A percentile compares a stretch with the other conserved stretches of the same genome.
Evolutionary conservation across 2,888 invertebrate species (phyloP).

Genomic region (Sphecodes monilicornis): DNA sequence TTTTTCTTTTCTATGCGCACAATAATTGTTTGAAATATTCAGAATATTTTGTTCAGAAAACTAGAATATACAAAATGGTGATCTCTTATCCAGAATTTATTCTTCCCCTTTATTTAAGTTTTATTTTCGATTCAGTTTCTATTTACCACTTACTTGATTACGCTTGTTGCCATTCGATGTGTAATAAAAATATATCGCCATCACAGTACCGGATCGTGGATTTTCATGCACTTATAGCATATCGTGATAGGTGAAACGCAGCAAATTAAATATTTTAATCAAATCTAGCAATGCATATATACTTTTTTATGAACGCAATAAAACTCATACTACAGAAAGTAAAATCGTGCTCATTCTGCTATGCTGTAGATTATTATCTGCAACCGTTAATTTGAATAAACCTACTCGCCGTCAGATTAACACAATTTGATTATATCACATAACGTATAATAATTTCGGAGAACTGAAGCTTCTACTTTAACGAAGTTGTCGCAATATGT

Average conservation of each 20-base stretch:
- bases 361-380: not conserved
- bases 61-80: no score
- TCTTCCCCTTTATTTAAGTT: no score
- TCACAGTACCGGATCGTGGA: not conserved
- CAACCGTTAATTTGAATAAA: not conserved
- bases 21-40: no score
- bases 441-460: not conserved
- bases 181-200: not conserved
- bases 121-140: no score
- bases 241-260: not conserved
- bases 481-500: not conserved
- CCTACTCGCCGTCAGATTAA: slow-evolving; percentile 4
- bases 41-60: no score
- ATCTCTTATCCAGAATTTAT: no score
- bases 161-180: no score
- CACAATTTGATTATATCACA: not conserved
- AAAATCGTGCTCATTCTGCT: not conserved
- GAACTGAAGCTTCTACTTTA: not conserved
- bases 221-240: not conserved
- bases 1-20: no score
- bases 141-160: no score
- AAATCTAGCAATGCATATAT: not conserved
- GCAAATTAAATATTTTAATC: not conserved
- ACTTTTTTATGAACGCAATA: not conserved
- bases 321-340: not conserved